phyloP scores from a whole-genome alignment of 2,113 vertebrate species.

The Zosterops pallidus region DNA sequence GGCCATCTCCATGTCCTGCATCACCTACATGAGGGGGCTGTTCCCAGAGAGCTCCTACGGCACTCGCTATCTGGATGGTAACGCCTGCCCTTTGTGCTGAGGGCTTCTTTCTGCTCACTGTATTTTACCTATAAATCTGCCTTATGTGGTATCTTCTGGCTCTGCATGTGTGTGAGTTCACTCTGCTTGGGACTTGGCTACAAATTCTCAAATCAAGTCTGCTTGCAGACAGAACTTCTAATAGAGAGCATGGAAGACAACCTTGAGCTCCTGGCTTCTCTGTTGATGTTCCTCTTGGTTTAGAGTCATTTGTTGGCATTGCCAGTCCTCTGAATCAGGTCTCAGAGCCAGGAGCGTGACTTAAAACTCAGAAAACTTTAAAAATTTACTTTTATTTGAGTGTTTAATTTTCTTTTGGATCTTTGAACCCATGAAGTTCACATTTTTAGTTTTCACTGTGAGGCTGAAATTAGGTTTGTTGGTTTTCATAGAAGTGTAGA shows the following conservation, averaged over 20 bases:
- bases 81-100: background rate
- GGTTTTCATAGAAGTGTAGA: background rate
- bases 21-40: conserved; percentile 77
- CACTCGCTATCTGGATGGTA: conserved; percentile 75
- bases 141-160: background rate
- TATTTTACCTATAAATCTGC: background rate
- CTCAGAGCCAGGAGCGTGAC: background rate
- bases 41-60: conserved; percentile 78
- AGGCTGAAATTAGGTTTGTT: background rate
- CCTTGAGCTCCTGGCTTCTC: background rate
- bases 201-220: background rate
- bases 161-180: background rate
- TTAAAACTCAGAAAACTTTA: background rate
- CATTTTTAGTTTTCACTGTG: background rate
- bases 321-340: background rate
- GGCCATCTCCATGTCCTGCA: conserved; percentile 72
- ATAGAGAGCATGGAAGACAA: background rate
- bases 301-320: background rate
- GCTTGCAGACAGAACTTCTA: background rate
- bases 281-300: background rate
- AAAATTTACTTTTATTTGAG: background rate
- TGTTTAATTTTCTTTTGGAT: background rate
- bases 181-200: background rate
- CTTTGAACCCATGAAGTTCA: background rate
- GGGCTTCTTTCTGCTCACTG: background rate